phyloP scores from a whole-genome alignment of 2,113 vertebrate species.

The Melanotaenia duboulayi region DNA sequence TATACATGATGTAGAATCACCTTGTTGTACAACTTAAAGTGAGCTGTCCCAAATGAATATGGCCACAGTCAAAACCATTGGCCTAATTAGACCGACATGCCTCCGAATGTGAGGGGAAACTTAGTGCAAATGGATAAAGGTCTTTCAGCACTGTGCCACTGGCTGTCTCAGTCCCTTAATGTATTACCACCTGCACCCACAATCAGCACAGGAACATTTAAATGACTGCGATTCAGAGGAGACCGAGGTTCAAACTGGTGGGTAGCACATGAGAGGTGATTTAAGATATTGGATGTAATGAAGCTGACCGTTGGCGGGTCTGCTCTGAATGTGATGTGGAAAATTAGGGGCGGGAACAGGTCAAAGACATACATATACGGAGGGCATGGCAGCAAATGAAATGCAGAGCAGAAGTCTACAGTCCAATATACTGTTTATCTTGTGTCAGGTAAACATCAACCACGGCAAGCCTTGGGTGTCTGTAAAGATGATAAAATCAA shows the following conservation, averaged over 20 bases:
- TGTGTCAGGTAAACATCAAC: conserved; percentile 79
- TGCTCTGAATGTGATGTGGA: conserved; percentile 85
- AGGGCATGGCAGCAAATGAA: conserved; percentile 77
- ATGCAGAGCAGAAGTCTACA: conserved; percentile 74
- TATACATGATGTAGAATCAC: conserved; percentile 77
- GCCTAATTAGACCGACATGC: conserved; percentile 84
- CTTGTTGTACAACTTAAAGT: conserved; percentile 82
- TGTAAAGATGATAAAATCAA: conserved; percentile 83
- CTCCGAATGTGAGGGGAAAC: conserved; percentile 82
- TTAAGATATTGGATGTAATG: conserved; percentile 87
- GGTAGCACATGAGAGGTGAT: conserved; percentile 83
- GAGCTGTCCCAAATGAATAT: conserved; percentile 84
- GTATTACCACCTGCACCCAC: conserved; percentile 86
- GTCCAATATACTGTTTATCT: conserved; percentile 78
- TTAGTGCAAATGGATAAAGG: conserved; percentile 86
- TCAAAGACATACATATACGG: conserved; percentile 71
- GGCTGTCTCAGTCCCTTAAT: conserved; percentile 86
- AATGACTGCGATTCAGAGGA: conserved; percentile 84
- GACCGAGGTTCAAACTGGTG: conserved; percentile 75
- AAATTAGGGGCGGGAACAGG: conserved; percentile 83
- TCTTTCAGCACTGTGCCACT: conserved; percentile 78
- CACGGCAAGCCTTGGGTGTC: conserved; percentile 63
- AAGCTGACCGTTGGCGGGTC: conserved; percentile 83
- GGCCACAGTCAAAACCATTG: conserved; percentile 79
- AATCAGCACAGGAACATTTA: conserved; percentile 86